Evolutionary conservation across 1,140 invertebrate species (phyloP), one percentile per base, ranked within the genome.

Genomic region (Drosophila novamexicana): DNA sequence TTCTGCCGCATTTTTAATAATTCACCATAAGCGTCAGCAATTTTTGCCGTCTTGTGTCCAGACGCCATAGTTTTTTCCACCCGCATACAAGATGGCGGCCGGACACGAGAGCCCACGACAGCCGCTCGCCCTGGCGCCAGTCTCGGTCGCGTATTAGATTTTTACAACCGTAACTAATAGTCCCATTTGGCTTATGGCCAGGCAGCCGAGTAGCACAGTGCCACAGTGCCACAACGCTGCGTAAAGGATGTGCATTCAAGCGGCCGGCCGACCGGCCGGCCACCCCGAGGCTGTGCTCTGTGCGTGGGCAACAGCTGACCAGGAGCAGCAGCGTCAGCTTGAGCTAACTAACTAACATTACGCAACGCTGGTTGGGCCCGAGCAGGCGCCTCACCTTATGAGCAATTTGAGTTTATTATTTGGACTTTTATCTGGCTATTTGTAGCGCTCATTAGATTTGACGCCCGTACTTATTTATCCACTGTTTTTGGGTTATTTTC

Each of bases 351-450:
- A 14, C 14, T 14, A 14, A 89, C 80, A 80, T 89, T 89, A 89
- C 79, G 77, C 79, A 88, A 83, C 80, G 63, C 32, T 54, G 49
- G 50, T 36, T 36, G 7, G 49, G 57, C 52, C 29, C 34, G 45
- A 12, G 12, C 29, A 32, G 62, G 22, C 14, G 49, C 12, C 68
- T 86, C 90, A 91, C 82, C 90, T 90, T 84, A 81, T 79, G 76
- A 82, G 78, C 78, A 82, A 91, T 91, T 91, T 77, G 78, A 75
- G 91, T 91, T 91, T 91, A 91, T 91, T 91, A 91, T 90, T 91
- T 85, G 76, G 74, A 88, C 81, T 91, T 91, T 90, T 91, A 91
- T 91, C 82, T 69, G 77, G 81, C 79, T 64, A 89, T 91, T 91
- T 90, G 90, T 62, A 75, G 77, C 79, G 83, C 83, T 89, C 90